phyloP scores from a whole-genome alignment of 2,888 invertebrate species.

The Petrophora chlorosata region DNA sequence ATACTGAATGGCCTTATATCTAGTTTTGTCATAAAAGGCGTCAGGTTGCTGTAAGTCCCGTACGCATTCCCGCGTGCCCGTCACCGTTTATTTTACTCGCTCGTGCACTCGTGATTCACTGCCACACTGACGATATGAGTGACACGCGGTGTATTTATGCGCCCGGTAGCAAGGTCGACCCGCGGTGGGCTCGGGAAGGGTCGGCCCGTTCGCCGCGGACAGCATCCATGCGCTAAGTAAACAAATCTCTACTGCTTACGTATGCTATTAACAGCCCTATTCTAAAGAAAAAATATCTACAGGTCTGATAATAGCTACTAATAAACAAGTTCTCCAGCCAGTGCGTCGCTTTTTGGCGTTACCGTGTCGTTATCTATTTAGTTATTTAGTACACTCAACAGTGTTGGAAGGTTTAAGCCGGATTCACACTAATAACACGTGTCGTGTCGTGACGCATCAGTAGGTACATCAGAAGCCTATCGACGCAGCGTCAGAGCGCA shows the following conservation, averaged over 20 bases:
- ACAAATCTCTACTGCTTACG: background rate
- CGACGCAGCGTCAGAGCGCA: too few species aligned
- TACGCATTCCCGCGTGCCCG: constrained; percentile 5
- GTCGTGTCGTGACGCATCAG: too few species aligned
- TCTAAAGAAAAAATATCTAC: background rate
- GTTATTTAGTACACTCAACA: too few species aligned
- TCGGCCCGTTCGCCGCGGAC: too few species aligned
- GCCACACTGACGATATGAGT: constrained; percentile 39
- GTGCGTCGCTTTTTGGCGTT: too few species aligned
- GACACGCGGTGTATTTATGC: constrained; percentile 44
- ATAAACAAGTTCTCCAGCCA: too few species aligned
- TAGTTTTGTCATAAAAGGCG: constrained; percentile 12
- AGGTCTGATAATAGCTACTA: too few species aligned
- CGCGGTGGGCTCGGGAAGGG: constrained; percentile 11
- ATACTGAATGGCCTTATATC: too few species aligned
- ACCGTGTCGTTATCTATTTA: too few species aligned
- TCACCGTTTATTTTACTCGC: constrained; percentile 25
- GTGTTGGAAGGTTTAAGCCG: too few species aligned
- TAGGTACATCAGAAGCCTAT: too few species aligned
- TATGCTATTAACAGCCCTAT: background rate
- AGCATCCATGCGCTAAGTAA: background rate
- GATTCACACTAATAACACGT: too few species aligned
- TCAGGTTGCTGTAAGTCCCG: constrained; percentile 7
- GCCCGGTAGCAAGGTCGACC: constrained; percentile 43
- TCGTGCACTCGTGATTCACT: constrained; percentile 21